phyloP scores from a whole-genome alignment of 2,797 vertebrate species.

The Coendou prehensilis region DNA sequence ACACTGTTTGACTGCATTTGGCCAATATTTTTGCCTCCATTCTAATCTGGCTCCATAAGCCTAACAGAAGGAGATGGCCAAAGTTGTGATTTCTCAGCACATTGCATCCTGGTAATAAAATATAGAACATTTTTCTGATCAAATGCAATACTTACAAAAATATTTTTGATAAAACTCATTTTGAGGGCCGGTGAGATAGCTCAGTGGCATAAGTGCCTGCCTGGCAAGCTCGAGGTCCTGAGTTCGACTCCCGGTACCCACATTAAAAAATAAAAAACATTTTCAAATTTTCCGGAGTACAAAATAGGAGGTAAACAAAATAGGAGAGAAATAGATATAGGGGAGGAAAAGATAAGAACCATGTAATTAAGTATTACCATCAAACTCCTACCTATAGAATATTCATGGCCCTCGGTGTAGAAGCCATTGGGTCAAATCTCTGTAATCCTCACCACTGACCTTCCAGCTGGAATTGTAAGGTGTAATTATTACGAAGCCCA shows the following conservation, averaged over 20 bases:
- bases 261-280: not conserved
- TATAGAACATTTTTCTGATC: not conserved
- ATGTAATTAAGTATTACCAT: not conserved
- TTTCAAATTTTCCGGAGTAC: conserved; percentile 25
- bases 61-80: not conserved
- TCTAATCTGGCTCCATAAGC: not conserved
- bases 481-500: conserved; percentile 72
- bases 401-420: not conserved
- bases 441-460: conserved; percentile 38
- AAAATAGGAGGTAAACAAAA: not conserved
- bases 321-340: not conserved
- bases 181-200: not conserved
- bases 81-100: conserved; percentile 1
- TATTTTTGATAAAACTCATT: not conserved
- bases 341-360: not conserved
- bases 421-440: not conserved
- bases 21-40: not conserved
- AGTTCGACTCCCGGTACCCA: no score
- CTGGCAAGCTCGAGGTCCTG: no score
- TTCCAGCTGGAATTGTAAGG: conserved; percentile 76
- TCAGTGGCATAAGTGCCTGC: no score
- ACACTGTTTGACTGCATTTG: not conserved
- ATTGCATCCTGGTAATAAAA: conserved; percentile 2
- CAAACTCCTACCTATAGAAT: not conserved
- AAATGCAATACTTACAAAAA: not conserved